phyloP scores from a whole-genome alignment of 2,888 invertebrate genomes.

The Cerceris ruficornis region DNA sequence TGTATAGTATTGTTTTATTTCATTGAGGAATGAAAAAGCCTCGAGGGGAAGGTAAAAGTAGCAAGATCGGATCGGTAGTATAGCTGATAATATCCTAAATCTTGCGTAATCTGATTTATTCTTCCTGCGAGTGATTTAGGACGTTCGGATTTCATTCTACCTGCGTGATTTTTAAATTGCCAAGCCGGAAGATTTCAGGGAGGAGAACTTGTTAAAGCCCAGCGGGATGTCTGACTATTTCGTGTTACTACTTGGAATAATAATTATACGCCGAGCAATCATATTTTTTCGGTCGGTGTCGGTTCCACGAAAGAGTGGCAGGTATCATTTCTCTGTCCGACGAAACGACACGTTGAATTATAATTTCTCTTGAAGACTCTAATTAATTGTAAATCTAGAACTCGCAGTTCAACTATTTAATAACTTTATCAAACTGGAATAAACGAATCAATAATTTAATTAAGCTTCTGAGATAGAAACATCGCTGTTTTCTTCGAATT shows the following conservation, averaged over 20 bases:
- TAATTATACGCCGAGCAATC: constrained; percentile 63
- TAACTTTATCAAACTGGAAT: too few species aligned
- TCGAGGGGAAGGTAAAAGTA: too few species aligned
- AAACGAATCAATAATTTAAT: too few species aligned
- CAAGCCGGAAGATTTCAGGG: constrained; percentile 62
- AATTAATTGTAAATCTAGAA: constrained; percentile 25
- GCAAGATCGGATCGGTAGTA: constrained; percentile 27
- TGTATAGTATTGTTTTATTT: too few species aligned
- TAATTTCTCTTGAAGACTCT: constrained; percentile 4
- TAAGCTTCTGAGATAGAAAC: too few species aligned
- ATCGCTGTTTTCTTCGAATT: too few species aligned
- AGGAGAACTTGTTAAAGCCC: constrained; percentile 70
- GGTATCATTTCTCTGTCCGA: constrained; percentile 49
- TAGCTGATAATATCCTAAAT: constrained; percentile 34
- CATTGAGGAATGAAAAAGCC: too few species aligned
- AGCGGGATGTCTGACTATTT: constrained; percentile 70
- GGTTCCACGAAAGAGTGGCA: constrained; percentile 39
- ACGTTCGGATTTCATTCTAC: constrained; percentile 62
- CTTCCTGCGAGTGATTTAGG: constrained; percentile 42
- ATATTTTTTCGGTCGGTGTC: constrained; percentile 39
- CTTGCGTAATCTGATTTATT: constrained; percentile 59
- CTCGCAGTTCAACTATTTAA: neutral
- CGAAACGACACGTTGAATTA: constrained; percentile 33
- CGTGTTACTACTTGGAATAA: constrained; percentile 68
- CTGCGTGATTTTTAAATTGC: constrained; percentile 56